Conservation (phyloP, 2,797 vertebrate genomes). For the Discoglossus pictus region DNA sequence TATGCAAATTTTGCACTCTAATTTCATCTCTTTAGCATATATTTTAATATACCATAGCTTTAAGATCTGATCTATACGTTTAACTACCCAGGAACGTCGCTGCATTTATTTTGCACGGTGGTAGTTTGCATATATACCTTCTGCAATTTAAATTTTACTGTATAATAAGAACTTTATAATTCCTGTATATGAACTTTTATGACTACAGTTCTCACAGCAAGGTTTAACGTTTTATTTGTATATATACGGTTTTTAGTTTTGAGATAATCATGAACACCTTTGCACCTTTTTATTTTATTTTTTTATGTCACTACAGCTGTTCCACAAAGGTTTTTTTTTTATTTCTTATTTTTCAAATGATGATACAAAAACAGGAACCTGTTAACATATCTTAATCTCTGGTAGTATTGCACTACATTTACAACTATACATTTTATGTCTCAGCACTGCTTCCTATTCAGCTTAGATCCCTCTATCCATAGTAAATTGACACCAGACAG, state of each 20-base stretch:
- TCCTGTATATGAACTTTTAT: constrained; percentile 4
- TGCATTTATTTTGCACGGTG: background rate
- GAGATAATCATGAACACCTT: constrained; percentile 2
- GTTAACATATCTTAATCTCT: no score
- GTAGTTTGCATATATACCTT: constrained; percentile 13
- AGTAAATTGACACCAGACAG: no score
- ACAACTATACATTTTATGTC: no score
- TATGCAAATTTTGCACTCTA: constrained; percentile 45
- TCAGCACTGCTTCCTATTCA: no score
- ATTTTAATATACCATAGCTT: constrained; percentile 14
- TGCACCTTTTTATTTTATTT: constrained; percentile 55
- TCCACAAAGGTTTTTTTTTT: constrained; percentile 29
- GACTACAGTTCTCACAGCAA: constrained; percentile 17
- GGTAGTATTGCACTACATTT: no score
- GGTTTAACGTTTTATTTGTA: constrained; percentile 30
- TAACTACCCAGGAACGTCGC: background rate
- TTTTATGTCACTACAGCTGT: constrained; percentile 57
- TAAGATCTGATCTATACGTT: constrained; percentile 1
- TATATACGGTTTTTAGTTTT: constrained; percentile 46
- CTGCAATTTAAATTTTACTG: constrained; percentile 14
- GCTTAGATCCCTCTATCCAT: no score
- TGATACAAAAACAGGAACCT: no score
- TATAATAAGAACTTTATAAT: constrained; percentile 24
- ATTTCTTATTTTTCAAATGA: constrained; percentile 20
- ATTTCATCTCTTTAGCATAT: constrained; percentile 35